Conservation (phyloP, 2,797 vertebrate species). For the Mus caroli region DNA sequence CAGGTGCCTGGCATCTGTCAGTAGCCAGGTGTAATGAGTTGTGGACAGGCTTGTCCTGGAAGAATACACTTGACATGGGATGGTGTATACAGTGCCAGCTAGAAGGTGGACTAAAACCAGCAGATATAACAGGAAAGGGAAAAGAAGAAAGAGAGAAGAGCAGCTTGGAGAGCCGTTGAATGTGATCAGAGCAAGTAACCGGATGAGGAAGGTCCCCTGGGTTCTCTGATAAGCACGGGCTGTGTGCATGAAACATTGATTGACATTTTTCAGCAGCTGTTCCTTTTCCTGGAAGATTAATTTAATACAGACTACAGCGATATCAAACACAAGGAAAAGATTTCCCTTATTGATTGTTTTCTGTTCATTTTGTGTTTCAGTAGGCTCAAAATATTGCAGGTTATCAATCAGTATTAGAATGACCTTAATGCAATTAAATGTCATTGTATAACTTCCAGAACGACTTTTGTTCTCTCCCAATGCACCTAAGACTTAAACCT, state of each 20-base stretch:
- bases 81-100: background rate
- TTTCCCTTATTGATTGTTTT: background rate
- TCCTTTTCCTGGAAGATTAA: background rate
- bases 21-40: background rate
- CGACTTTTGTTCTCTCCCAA: background rate
- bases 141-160: background rate
- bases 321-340: background rate
- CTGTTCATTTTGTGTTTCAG: background rate
- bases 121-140: background rate
- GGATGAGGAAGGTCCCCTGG: background rate
- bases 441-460: background rate
- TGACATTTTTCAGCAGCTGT: background rate
- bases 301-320: background rate
- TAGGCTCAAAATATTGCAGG: constrained; percentile 11
- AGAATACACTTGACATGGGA: too few relatives aligned
- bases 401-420: background rate
- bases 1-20: background rate
- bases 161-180: background rate
- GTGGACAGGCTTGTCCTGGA: background rate
- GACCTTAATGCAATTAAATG: constrained; percentile 9
- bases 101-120: background rate
- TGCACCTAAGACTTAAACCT: background rate
- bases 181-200: background rate
- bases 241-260: background rate
- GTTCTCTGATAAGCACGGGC: background rate